A percentile compares a stretch with the other conserved stretches of the same genome.
Conservation (phyloP, 2,888 invertebrate genomes). For the Drosophila pseudotalamancana region DNA sequence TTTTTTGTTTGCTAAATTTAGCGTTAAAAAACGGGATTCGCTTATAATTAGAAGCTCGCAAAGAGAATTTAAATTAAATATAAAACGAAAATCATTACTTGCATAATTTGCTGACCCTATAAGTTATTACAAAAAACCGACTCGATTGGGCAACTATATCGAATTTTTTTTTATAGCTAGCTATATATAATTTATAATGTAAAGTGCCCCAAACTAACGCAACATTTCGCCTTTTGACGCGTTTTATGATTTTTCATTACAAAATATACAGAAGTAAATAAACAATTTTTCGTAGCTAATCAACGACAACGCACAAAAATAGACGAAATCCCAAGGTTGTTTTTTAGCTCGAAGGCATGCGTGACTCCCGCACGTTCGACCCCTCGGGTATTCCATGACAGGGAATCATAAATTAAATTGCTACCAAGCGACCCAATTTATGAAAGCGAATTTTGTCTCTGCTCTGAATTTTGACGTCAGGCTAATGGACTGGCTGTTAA, state of each 20-base stretch:
- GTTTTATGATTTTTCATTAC: conserved; percentile 4
- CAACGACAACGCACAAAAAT: conserved; percentile 35
- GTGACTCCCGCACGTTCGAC: conserved; percentile 9
- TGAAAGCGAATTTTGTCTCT: conserved; percentile 6
- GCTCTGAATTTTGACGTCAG: conserved; percentile 2
- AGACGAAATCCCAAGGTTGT: conserved; percentile 54
- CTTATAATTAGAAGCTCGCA: neutral
- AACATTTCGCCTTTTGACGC: neutral
- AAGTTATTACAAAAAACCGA: neutral
- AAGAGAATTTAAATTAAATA: neutral
- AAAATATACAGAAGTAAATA: conserved; percentile 11
- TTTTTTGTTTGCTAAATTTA: conserved; percentile 28
- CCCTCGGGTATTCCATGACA: conserved; percentile 15
- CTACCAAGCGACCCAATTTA: conserved; percentile 44
- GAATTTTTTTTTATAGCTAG: neutral
- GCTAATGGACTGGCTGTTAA: conserved; percentile 32
- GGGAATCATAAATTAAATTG: conserved; percentile 42
- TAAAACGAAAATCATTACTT: neutral
- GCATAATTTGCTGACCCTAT: neutral
- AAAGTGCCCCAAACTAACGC: neutral
- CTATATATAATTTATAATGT: neutral
- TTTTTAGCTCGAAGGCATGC: conserved; percentile 31
- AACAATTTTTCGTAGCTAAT: conserved; percentile 54
- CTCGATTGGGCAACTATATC: conserved; percentile 10
- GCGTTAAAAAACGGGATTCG: conserved; percentile 10